Base-by-base conservation (phyloP, 2,113 vertebrate genomes). In the Phocoena phocoena region DNA sequence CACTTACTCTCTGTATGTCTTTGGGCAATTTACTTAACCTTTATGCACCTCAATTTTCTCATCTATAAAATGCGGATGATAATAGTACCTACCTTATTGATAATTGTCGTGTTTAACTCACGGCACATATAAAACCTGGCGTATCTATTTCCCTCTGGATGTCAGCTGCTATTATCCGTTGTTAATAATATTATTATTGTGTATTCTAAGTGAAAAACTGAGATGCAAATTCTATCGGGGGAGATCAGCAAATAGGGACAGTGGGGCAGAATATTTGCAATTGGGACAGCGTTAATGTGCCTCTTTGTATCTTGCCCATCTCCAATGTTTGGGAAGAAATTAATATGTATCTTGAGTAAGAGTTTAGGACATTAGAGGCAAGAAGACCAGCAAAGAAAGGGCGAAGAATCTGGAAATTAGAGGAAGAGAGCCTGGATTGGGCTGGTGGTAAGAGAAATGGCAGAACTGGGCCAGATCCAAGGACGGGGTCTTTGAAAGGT, bases 191-290 rank as follows among this genome's bases (percentile, higher is more conserved):
- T 76, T 50, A 88, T 87, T 68, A 74, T 80, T 58, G 80, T 90
- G 80, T 47, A 93, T 47, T 50, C 65, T 73, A 84, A 65, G 55
- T 86, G 50, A 92, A 97, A 97, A 93, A 8, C 15, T 62, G 11
- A 95, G 65, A 88, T 3, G 44, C 5, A 55, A 95, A 62, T 36
- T 14, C 65, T 77, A 25, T 26, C 7, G 4, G 13, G 21, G 74
- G 11, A 21, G 63, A 36, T 88, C 65, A 84, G 63, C 36, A 71
- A 71, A 83, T 25, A 86, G 4, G 25, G 53, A 67, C 8, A 81
- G 63, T 15, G 17, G 6, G n/a, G 47, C 7, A 63, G 28, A 88
- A 88, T 63, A 81, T 85, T 93, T 88, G 23, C 91, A 90, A 93
- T 5, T 73, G 41, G 28, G 53, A 23, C 36, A 25, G 63, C 8